phyloP scores from a whole-genome alignment of 2,113 vertebrate species.

The Istiophorus platypterus region DNA sequence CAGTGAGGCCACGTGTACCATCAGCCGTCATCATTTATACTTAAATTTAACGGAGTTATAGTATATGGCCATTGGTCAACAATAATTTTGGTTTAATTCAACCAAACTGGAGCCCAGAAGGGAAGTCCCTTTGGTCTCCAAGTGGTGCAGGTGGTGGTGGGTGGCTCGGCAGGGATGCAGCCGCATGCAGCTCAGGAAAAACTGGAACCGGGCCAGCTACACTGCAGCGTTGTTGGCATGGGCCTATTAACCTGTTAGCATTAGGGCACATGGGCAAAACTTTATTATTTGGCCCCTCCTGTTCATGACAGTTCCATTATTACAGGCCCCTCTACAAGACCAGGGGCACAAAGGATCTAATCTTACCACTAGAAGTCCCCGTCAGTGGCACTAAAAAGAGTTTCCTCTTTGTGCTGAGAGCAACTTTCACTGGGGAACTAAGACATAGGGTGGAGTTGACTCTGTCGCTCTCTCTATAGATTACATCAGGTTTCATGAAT shows the following conservation, averaged over 20 bases:
- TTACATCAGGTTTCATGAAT: background rate
- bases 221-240: constrained; percentile 14
- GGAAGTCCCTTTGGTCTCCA: constrained; percentile 55
- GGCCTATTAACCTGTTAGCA: constrained; percentile 5
- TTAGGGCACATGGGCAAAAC: background rate
- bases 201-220: constrained; percentile 54
- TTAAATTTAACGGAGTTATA: too few species aligned
- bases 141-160: constrained; percentile 66
- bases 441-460: too few species aligned
- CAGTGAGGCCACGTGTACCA: background rate
- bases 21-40: background rate
- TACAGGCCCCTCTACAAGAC: background rate
- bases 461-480: background rate
- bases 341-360: background rate
- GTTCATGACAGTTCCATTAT: too few species aligned
- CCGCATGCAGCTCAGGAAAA: constrained; percentile 48
- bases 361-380: too few species aligned
- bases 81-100: constrained; percentile 55
- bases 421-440: too few species aligned
- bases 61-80: constrained; percentile 52
- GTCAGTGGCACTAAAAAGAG: too few species aligned
- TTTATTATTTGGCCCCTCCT: background rate
- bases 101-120: constrained; percentile 37
- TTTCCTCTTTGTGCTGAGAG: too few species aligned
- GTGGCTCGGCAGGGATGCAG: constrained; percentile 53